A percentile compares a stretch with the other conserved stretches of the same genome.
These are phyloP conservation scores for Lymantria monacha DNA, from an alignment of 2,888 invertebrate genomes.

Conservation along the genomic window DNA sequence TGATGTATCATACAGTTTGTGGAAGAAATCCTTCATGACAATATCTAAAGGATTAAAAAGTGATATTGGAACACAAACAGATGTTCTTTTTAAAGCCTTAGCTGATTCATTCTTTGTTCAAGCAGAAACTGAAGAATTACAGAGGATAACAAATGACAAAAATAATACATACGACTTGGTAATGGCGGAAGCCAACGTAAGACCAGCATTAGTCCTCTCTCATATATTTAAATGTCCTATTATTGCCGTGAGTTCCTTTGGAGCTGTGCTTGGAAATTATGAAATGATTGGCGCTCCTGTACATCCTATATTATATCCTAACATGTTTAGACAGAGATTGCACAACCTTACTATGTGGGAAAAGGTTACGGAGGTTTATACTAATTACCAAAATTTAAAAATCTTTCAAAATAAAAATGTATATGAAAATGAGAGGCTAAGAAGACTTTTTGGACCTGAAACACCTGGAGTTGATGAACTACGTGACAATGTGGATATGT, in stretches of 20 bases:
- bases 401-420: not conserved
- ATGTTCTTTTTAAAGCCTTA: slow-evolving; percentile 1
- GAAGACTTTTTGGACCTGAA: slow-evolving; percentile 25
- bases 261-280: slow-evolving; percentile 24
- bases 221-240: slow-evolving; percentile 36
- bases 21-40: slow-evolving; percentile 15
- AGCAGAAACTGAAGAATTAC: slow-evolving; percentile 24
- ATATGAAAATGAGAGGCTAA: slow-evolving; percentile 12
- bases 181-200: slow-evolving; percentile 33
- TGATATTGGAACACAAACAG: slow-evolving; percentile 15
- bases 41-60: slow-evolving; percentile 13
- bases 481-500: slow-evolving; percentile 44
- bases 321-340: slow-evolving; percentile 19
- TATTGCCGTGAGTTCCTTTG: slow-evolving; percentile 46
- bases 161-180: slow-evolving; percentile 30
- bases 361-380: slow-evolving; percentile 32
- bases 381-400: slow-evolving; percentile 10
- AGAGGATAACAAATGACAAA: slow-evolving; percentile 22
- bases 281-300: slow-evolving; percentile 35
- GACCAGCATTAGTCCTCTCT: slow-evolving; percentile 26
- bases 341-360: slow-evolving; percentile 41
- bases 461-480: slow-evolving; percentile 31
- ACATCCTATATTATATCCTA: slow-evolving; percentile 44
- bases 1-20: slow-evolving; percentile 37
- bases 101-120: slow-evolving; percentile 21